phyloP scores from a whole-genome alignment of 2,113 vertebrate genomes.

The Petaurus breviceps region DNA sequence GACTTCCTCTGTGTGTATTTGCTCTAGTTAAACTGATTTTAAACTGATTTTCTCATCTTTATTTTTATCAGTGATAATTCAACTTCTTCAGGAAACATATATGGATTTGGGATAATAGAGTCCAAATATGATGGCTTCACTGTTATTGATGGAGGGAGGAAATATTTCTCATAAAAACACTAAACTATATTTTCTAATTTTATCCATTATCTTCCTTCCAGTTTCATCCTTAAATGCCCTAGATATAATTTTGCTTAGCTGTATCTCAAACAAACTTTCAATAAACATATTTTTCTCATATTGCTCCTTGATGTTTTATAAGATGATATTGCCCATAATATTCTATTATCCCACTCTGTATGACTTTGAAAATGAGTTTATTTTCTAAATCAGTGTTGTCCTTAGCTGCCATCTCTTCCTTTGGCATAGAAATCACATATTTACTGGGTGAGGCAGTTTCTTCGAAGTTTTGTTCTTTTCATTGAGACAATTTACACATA shows the following conservation, averaged over 20 bases:
- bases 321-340: neutral
- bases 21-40: neutral
- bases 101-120: neutral
- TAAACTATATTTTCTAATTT: neutral
- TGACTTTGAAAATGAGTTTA: neutral
- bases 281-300: neutral
- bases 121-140: neutral
- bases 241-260: neutral
- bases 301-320: neutral
- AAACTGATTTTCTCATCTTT: neutral
- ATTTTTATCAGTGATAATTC: neutral
- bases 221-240: neutral
- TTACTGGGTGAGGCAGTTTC: neutral
- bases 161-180: neutral
- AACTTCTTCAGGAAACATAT: neutral
- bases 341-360: neutral
- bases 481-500: too few species aligned
- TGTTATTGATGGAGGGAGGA: neutral
- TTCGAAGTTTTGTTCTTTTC: too few species aligned
- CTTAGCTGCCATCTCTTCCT: neutral
- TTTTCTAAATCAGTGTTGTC: neutral
- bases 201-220: neutral
- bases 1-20: neutral
- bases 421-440: neutral
- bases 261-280: neutral